Conservation (phyloP, 2,797 vertebrate genomes). For the Prunella strophiata region DNA sequence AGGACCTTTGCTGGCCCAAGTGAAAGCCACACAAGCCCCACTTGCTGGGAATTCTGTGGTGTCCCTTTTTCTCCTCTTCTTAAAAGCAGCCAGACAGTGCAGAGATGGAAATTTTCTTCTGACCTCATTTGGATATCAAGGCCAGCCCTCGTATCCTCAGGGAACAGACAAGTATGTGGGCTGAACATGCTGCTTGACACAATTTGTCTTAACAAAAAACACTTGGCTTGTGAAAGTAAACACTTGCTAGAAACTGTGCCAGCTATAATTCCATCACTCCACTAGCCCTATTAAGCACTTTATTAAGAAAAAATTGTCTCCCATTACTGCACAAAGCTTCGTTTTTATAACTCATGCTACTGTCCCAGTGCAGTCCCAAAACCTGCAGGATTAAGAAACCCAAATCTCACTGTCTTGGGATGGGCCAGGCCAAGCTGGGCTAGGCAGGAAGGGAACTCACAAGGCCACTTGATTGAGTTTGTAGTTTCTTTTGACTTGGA, state of each 20-base stretch:
- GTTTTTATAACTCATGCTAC: background rate
- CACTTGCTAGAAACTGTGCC: background rate
- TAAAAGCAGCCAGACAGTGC: background rate
- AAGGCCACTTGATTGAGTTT: background rate
- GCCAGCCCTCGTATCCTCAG: background rate
- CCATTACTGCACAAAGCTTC: background rate
- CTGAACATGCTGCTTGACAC: background rate
- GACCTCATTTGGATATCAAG: constrained; percentile 39
- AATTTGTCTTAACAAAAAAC: constrained; percentile 16
- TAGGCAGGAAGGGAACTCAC: background rate
- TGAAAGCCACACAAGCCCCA: background rate
- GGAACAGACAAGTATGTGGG: background rate
- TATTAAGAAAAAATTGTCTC: background rate
- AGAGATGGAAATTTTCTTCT: constrained; percentile 4
- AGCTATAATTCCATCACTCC: background rate
- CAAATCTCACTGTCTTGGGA: background rate
- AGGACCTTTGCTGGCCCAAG: background rate
- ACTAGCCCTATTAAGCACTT: background rate
- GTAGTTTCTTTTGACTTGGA: background rate
- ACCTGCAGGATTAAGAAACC: background rate
- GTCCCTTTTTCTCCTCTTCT: background rate
- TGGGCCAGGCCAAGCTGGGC: background rate
- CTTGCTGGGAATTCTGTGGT: background rate
- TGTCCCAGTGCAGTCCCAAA: background rate
- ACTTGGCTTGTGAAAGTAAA: constrained; percentile 8